Conservation (phyloP, 2,888 invertebrate genomes). For the Latrodectus elegans region DNA sequence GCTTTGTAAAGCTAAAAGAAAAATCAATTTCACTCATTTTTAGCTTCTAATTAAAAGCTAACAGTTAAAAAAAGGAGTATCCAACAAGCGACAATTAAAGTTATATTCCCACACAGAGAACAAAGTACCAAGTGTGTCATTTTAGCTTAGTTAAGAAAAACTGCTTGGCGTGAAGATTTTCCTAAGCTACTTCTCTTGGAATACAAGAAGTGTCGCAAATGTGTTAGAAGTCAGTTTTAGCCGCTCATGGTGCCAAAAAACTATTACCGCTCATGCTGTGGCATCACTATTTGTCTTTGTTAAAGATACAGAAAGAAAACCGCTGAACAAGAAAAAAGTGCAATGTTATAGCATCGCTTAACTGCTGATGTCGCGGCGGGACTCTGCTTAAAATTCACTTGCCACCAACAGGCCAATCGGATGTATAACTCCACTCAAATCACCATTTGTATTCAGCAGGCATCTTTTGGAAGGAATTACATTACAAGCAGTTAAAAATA, state of each 20-base stretch:
- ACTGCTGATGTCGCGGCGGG: constrained; percentile 26
- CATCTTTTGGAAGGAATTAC: background rate
- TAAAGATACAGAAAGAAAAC: background rate
- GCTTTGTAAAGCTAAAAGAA: too few species aligned
- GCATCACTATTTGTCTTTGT: constrained; percentile 2
- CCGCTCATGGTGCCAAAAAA: background rate
- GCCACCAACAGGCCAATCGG: background rate
- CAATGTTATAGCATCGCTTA: constrained; percentile 25
- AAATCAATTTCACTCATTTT: too few species aligned
- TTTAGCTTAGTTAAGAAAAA: too few species aligned
- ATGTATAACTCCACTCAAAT: background rate
- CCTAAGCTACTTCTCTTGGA: too few species aligned
- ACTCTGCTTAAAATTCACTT: constrained; percentile 7
- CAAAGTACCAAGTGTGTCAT: too few species aligned
- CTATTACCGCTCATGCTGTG: background rate
- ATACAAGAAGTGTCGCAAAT: background rate
- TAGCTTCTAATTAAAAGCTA: too few species aligned
- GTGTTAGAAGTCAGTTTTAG: background rate
- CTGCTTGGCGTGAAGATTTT: too few species aligned
- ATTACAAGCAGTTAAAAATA: background rate
- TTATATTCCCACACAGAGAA: too few species aligned
- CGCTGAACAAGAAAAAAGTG: constrained; percentile 3
- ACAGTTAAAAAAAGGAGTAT: too few species aligned
- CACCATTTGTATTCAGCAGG: constrained; percentile 33
- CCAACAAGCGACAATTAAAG: too few species aligned